phyloP scores from a whole-genome alignment of 2,797 vertebrate genomes.

The Orestias chungarensis region DNA sequence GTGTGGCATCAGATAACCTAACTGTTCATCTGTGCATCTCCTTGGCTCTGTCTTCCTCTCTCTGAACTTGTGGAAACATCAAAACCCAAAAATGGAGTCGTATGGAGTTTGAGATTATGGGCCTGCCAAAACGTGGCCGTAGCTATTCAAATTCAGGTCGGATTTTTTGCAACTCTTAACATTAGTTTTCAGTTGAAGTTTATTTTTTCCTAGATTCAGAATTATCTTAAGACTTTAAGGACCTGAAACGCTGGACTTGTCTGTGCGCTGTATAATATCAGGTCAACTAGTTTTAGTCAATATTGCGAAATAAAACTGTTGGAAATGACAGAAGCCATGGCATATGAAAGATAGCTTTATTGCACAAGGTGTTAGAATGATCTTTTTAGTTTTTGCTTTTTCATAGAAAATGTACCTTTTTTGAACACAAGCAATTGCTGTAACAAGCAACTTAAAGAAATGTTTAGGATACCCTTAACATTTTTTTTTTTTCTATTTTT shows the following conservation, averaged over 20 bases:
- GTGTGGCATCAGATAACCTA: too few species aligned
- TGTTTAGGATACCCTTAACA: slow-evolving; percentile 82
- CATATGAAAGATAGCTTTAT: slow-evolving; percentile 98
- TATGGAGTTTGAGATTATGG: too few species aligned
- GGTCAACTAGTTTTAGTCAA: slow-evolving; percentile 5
- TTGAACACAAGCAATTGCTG: slow-evolving; percentile 99
- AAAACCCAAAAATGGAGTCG: too few species aligned
- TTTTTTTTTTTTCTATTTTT: slow-evolving; percentile 71
- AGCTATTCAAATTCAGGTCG: too few species aligned
- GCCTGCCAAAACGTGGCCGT: too few species aligned
- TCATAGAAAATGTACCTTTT: slow-evolving; percentile 94
- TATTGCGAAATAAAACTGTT: slow-evolving; percentile 26
- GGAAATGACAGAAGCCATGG: slow-evolving; percentile 75
- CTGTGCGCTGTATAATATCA: neutral
- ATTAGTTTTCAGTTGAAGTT: neutral
- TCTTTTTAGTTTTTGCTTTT: slow-evolving; percentile 91
- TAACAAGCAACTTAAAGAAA: slow-evolving; percentile 92
- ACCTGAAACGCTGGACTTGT: neutral
- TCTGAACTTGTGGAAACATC: too few species aligned
- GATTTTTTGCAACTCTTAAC: too few species aligned
- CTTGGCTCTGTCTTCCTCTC: too few species aligned
- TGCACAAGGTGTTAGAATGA: slow-evolving; percentile 97
- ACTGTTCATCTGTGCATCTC: too few species aligned
- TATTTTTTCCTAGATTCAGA: neutral
- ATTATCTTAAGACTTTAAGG: neutral